These are phyloP conservation scores for Phrixothrix hirtus DNA, from an alignment of 2,888 invertebrate genomes.

Conservation along the genomic window DNA sequence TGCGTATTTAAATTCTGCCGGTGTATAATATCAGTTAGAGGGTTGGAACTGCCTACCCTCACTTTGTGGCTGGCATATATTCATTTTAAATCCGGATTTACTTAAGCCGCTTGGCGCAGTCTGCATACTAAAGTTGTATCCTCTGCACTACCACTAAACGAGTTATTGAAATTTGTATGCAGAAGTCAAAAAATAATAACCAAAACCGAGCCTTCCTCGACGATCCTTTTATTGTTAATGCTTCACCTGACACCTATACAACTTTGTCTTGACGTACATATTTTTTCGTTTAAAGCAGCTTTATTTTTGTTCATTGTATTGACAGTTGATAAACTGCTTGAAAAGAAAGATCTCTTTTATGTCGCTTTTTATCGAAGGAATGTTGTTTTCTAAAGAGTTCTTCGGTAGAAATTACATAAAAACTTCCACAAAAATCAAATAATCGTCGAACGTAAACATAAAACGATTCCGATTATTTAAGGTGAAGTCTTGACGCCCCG, in stretches of 20 bases:
- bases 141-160: slow-evolving; percentile 4
- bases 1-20: slow-evolving; percentile 23
- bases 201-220: too few species aligned
- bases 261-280: neutral
- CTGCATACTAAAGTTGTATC: slow-evolving; percentile 26
- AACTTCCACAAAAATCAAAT: neutral
- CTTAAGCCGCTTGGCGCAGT: slow-evolving; percentile 31
- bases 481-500: slow-evolving; percentile 5
- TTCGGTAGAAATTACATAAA: neutral
- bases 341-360: neutral
- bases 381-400: neutral
- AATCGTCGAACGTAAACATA: neutral
- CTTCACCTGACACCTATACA: slow-evolving; percentile 5
- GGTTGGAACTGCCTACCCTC: slow-evolving; percentile 20
- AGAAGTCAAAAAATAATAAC: slow-evolving; percentile 25
- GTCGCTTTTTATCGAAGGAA: neutral
- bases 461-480: neutral
- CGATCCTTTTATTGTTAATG: slow-evolving; percentile 12
- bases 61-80: slow-evolving; percentile 30
- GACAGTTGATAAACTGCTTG: neutral
- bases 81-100: slow-evolving; percentile 33
- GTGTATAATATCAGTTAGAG: slow-evolving; percentile 32
- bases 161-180: slow-evolving; percentile 24
- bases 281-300: neutral
- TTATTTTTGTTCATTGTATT: neutral